phyloP scores from a whole-genome alignment of 2,888 invertebrate genomes.

The Ornithoptera priamus region DNA sequence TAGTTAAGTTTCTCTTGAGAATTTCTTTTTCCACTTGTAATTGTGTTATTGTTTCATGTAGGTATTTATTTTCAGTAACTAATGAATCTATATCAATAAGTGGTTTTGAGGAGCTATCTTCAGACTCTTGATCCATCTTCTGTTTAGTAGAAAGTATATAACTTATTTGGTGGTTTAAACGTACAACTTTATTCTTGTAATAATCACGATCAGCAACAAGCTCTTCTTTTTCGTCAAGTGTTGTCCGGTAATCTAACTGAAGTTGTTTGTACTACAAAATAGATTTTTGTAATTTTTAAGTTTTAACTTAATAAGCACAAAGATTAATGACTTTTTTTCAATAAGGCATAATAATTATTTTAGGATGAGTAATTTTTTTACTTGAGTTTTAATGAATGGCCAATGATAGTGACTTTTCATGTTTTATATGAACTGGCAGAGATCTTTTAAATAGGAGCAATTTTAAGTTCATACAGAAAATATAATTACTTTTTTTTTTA shows the following conservation, averaged over 20 bases:
- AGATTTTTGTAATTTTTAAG: no score
- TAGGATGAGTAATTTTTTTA: no score
- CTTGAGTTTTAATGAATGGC: no score
- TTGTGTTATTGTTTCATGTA: constrained; percentile 89
- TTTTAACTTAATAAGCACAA: no score
- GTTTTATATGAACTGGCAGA: neutral
- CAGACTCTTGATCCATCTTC: constrained; percentile 53
- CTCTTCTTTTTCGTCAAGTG: constrained; percentile 93
- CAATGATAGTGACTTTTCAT: neutral
- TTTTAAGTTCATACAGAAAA: neutral
- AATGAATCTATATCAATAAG: constrained; percentile 89
- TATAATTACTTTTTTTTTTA: constrained; percentile 79
- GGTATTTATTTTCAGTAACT: constrained; percentile 90
- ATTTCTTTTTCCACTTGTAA: constrained; percentile 89
- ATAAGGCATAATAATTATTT: no score
- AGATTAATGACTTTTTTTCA: no score
- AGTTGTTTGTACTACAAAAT: constrained; percentile 83
- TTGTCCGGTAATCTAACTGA: constrained; percentile 86
- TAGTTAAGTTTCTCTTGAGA: constrained; percentile 84
- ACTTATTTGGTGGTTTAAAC: constrained; percentile 89
- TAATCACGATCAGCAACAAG: constrained; percentile 89
- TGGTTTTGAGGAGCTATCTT: constrained; percentile 56
- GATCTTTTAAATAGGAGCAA: neutral
- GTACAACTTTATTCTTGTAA: constrained; percentile 90
- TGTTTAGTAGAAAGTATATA: constrained; percentile 78